Percentiles rank a stretch among this genome's conserved stretches.
Evolutionary conservation across 23 tunicate species (phyloP).

Genomic region (Aplidium turbinatum): DNA sequence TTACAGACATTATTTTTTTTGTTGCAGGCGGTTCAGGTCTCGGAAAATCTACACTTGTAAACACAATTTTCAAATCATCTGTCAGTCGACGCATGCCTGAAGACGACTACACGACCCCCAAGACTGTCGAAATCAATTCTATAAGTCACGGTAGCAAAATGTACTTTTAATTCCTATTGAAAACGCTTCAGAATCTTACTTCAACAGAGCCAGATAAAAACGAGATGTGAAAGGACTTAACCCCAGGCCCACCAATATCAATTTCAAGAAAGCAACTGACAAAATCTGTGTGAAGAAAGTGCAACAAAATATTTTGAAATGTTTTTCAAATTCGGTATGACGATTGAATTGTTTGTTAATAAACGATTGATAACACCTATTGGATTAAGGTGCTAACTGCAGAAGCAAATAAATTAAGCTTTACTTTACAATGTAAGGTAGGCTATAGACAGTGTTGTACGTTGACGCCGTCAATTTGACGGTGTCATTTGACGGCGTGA

Average conservation of each 20-base stretch:
- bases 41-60: constrained; percentile 89
- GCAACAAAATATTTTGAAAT: no score
- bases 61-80: constrained; percentile 85
- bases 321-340: no score
- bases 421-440: no score
- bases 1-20: neutral
- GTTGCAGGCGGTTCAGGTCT: constrained; percentile 77
- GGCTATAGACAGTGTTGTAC: no score
- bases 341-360: no score
- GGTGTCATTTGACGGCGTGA: no score
- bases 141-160: constrained; percentile 82
- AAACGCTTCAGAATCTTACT: neutral
- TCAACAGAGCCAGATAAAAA: neutral
- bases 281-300: no score
- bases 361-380: no score
- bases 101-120: constrained; percentile 76
- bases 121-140: constrained; percentile 91
- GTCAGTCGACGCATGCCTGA: constrained; percentile 75
- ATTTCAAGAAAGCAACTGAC: no score
- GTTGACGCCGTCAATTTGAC: no score
- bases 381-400: no score
- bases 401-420: no score
- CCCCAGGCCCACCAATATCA: neutral
- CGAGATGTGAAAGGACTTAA: neutral
- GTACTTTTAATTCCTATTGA: neutral